Evolutionary conservation across 2,113 vertebrate species (phyloP).

Genomic region (Sarotherodon lohbergeri): DNA sequence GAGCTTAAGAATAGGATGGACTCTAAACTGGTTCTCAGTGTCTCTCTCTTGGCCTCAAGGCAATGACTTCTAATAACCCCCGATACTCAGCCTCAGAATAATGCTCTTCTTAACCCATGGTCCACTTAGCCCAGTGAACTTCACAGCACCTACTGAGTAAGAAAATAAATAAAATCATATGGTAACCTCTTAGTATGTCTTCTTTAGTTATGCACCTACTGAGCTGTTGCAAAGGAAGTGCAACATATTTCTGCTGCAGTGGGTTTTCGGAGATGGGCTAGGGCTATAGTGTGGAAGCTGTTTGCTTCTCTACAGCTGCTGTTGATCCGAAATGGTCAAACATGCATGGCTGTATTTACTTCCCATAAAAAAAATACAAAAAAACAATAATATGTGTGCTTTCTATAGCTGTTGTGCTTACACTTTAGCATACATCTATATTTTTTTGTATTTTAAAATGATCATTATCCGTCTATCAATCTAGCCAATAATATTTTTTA

Average conservation of each 20-base stretch:
- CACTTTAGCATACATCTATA: background rate
- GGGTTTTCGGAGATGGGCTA: background rate
- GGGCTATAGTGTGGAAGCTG: background rate
- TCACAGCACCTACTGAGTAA: constrained; percentile 23
- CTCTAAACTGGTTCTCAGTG: background rate
- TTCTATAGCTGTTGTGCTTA: background rate
- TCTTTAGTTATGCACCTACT: background rate
- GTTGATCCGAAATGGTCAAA: background rate
- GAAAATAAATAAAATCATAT: background rate
- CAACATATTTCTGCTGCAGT: background rate
- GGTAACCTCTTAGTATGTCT: background rate
- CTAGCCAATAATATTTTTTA: background rate
- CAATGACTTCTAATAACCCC: background rate
- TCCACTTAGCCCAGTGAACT: constrained; percentile 43
- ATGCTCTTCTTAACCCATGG: constrained; percentile 2
- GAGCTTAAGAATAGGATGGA: background rate
- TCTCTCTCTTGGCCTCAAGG: background rate
- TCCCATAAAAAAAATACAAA: background rate
- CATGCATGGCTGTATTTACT: background rate
- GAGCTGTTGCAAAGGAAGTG: background rate
- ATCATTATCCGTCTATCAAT: background rate
- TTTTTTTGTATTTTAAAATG: background rate
- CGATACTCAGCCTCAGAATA: background rate
- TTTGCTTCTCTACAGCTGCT: background rate
- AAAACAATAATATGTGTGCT: background rate